phyloP scores from a whole-genome alignment of 2,113 vertebrate species.

The Sorex araneus region DNA sequence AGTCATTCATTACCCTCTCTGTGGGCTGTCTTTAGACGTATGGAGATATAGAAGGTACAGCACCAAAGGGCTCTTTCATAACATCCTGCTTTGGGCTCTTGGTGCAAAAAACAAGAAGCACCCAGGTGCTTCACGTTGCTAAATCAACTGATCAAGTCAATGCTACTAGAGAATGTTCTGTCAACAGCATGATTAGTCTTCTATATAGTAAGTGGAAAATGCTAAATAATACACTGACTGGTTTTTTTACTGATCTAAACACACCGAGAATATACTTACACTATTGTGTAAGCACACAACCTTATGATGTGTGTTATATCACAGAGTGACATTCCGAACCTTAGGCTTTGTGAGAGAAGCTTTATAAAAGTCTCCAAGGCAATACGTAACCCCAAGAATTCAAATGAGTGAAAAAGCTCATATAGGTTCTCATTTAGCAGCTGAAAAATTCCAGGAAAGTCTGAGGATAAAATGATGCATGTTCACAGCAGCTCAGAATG shows the following conservation, averaged over 20 bases:
- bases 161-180: not conserved
- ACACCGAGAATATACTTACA: no score
- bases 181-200: not conserved
- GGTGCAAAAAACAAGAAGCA: not conserved
- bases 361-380: no score
- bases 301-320: no score
- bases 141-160: not conserved
- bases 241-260: not conserved
- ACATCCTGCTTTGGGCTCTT: not conserved
- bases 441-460: no score
- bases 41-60: not conserved
- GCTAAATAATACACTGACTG: not conserved
- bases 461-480: no score
- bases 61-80: not conserved
- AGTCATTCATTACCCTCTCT: not conserved
- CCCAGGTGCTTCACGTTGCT: not conserved
- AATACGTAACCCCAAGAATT: no score
- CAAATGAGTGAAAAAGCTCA: no score
- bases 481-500: no score
- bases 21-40: not conserved
- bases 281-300: no score
- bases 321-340: no score
- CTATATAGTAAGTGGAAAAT: not conserved
- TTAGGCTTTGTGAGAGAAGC: no score
- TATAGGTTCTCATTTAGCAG: no score